Evolutionary conservation across 2,113 vertebrate species (phyloP).

Genomic region (Aptenodytes forsteri): DNA sequence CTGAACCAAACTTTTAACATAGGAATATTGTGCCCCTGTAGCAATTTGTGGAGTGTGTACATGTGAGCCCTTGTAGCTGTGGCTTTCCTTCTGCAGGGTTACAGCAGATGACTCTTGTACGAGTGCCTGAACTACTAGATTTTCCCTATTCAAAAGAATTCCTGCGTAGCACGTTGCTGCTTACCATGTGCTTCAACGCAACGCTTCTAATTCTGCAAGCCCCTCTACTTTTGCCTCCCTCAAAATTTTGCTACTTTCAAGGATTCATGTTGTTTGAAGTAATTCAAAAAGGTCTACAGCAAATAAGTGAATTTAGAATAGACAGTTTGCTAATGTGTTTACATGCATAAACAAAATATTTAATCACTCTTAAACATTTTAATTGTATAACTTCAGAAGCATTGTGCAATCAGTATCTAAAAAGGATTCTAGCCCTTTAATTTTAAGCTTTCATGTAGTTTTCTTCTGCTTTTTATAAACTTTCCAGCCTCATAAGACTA

Average conservation of each 20-base stretch:
- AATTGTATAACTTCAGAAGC: neutral
- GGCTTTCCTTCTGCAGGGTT: neutral
- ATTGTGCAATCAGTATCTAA: neutral
- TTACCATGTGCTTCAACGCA: neutral
- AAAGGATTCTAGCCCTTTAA: neutral
- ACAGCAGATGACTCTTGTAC: neutral
- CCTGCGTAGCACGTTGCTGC: neutral
- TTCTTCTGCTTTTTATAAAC: neutral
- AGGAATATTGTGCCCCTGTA: neutral
- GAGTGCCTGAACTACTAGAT: neutral
- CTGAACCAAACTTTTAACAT: neutral
- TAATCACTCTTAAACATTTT: neutral
- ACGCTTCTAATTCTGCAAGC: neutral
- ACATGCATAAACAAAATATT: neutral
- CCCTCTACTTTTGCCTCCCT: neutral
- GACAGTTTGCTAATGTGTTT: neutral
- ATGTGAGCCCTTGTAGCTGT: neutral
- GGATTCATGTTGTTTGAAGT: neutral
- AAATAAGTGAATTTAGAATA: neutral
- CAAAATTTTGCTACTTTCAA: neutral
- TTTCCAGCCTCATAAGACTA: neutral
- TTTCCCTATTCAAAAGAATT: neutral
- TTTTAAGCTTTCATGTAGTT: neutral
- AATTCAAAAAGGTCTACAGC: neutral
- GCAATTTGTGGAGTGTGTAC: neutral